phyloP scores from a whole-genome alignment of 2,888 invertebrate species.

The Melikaiella ostensackeni region DNA sequence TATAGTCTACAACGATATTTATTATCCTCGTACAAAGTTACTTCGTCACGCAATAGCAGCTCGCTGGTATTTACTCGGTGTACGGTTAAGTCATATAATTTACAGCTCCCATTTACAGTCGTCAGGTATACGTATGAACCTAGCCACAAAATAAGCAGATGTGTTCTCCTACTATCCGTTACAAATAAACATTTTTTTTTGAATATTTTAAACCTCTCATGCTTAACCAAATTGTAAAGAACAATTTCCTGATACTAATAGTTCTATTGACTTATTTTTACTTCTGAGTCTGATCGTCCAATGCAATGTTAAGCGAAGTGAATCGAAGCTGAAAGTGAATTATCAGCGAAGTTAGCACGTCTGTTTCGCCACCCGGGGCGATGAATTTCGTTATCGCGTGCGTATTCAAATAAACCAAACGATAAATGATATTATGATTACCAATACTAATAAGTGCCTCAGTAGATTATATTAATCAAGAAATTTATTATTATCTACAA shows the following conservation, averaged over 20 bases:
- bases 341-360: conserved; percentile 15
- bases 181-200: too few species aligned
- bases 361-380: too few species aligned
- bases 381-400: too few species aligned
- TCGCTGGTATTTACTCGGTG: conserved; percentile 15
- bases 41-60: conserved; percentile 41
- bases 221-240: too few species aligned
- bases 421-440: neutral
- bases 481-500: too few species aligned
- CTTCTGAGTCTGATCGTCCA: too few species aligned
- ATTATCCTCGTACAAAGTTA: conserved; percentile 40
- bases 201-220: too few species aligned
- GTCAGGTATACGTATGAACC: conserved; percentile 7
- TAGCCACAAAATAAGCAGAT: neutral
- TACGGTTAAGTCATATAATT: conserved; percentile 27
- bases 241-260: too few species aligned
- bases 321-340: conserved; percentile 14
- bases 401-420: too few species aligned
- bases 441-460: neutral
- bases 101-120: conserved; percentile 8
- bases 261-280: too few species aligned
- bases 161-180: too few species aligned
- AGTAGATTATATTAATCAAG: neutral
- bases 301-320: too few species aligned
- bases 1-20: conserved; percentile 31